A percentile compares a stretch with the other conserved stretches of the same genome.
Evolutionary conservation across 2,888 invertebrate genomes (phyloP).

Genomic region (Acanthococcus lagerstroemiae): DNA sequence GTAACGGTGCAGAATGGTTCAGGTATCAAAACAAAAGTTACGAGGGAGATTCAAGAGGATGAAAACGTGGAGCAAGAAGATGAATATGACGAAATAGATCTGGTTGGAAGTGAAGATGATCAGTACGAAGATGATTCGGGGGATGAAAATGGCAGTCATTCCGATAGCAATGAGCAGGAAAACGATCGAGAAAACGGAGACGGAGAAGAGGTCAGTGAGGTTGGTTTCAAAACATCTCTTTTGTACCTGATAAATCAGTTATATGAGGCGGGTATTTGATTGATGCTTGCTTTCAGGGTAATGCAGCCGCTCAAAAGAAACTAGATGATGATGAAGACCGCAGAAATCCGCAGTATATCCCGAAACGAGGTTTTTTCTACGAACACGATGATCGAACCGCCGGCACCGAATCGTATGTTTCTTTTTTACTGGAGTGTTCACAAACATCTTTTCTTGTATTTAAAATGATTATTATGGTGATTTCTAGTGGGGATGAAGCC

Average conservation of each 20-base stretch:
- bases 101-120: background rate
- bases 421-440: background rate
- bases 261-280: too few relatives aligned
- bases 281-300: too few relatives aligned
- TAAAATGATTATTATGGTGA: background rate
- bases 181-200: conserved; percentile 61
- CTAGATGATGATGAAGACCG: conserved; percentile 65
- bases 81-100: background rate
- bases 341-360: conserved; percentile 94
- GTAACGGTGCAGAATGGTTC: background rate
- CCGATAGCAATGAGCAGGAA: conserved; percentile 43
- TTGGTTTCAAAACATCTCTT: background rate
- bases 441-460: background rate
- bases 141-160: conserved; percentile 35
- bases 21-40: too few relatives aligned
- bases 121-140: background rate
- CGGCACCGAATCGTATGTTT: conserved; percentile 42
- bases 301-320: conserved; percentile 47
- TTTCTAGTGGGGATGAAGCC: conserved; percentile 4
- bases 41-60: conserved; percentile 19
- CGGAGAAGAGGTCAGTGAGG: conserved; percentile 51
- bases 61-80: conserved; percentile 2
- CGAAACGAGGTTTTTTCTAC: conserved; percentile 89
- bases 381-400: conserved; percentile 89
- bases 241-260: too few relatives aligned